These are phyloP conservation scores for Chaenocephalus aceratus DNA, from an alignment of 2,113 vertebrate species.

Conservation along the genomic window DNA sequence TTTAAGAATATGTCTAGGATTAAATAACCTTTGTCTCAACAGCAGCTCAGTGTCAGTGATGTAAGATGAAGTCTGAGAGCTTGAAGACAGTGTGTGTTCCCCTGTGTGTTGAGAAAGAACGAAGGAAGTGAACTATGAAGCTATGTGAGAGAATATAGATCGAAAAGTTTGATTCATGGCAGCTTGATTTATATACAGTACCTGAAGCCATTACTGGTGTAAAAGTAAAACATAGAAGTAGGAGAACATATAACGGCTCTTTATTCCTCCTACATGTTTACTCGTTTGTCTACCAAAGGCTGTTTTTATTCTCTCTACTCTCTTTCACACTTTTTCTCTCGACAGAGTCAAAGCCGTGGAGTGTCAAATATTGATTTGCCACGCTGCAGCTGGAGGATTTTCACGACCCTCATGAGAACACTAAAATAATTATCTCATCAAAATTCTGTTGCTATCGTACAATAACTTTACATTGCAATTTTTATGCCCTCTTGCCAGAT, in stretches of 20 bases:
- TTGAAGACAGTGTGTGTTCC: conserved; percentile 2
- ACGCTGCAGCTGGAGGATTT: conserved; percentile 56
- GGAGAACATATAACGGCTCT: neutral
- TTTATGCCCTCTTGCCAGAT: conserved; percentile 8
- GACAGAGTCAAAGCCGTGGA: conserved; percentile 22
- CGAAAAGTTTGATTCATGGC: neutral
- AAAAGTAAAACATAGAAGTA: neutral
- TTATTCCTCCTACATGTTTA: neutral
- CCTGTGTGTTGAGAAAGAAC: conserved; percentile 18
- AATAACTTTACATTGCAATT: conserved; percentile 25
- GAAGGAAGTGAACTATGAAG: conserved; percentile 10
- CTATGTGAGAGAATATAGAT: neutral
- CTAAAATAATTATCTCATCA: conserved; percentile 55
- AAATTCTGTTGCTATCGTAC: conserved; percentile 36
- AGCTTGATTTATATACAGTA: too few species aligned
- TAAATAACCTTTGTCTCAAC: too few species aligned
- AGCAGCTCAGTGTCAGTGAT: conserved; percentile 9
- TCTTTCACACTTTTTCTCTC: conserved; percentile 7
- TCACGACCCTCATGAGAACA: conserved; percentile 18
- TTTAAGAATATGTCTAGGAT: too few species aligned
- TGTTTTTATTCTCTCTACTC: neutral
- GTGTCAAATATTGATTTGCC: conserved; percentile 58
- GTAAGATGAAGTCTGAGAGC: neutral
- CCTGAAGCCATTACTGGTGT: too few species aligned
- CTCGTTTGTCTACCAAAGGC: too few species aligned